These are phyloP conservation scores for Osmerus mordax DNA, from an alignment of 2,113 vertebrate species.

Conservation along the genomic window DNA sequence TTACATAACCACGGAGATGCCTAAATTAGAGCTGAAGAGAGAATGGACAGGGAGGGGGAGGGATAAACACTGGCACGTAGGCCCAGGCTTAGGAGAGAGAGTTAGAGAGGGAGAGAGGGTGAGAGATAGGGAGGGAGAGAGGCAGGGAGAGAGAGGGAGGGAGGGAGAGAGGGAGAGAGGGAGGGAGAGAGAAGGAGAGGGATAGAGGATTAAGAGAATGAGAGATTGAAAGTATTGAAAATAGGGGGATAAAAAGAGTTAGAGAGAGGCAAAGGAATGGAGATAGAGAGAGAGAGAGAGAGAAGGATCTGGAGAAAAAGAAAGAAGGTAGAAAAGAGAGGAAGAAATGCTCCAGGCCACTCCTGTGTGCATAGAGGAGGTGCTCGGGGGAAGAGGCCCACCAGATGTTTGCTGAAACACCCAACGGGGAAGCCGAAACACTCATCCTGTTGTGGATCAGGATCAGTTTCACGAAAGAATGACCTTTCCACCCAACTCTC, in stretches of 20 bases:
- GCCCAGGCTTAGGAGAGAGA: not conserved
- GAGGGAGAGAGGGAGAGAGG: not conserved
- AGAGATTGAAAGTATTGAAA: not conserved
- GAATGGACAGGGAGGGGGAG: conserved; percentile 6
- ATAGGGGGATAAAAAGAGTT: not conserved
- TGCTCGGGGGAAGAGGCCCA: too few relatives aligned
- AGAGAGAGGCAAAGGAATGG: not conserved
- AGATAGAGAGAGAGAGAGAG: not conserved
- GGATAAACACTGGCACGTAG: conserved; percentile 10
- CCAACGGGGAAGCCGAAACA: not conserved
- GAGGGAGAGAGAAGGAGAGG: not conserved
- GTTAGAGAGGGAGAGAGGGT: not conserved
- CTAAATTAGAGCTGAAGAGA: conserved; percentile 60
- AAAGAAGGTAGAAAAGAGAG: not conserved
- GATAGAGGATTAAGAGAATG: not conserved
- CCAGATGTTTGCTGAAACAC: too few relatives aligned
- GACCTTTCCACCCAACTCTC: conserved; percentile 71
- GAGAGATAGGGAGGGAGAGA: not conserved
- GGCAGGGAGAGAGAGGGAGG: not conserved
- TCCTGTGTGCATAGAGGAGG: not conserved
- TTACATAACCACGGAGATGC: conserved; percentile 70
- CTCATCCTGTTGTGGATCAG: conserved; percentile 47
- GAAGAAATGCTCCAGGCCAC: not conserved
- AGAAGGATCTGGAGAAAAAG: not conserved
- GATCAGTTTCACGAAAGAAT: conserved; percentile 64